These are phyloP conservation scores for Tiliacea aurago DNA, from an alignment of 2,888 invertebrate genomes.

Conservation along the genomic window DNA sequence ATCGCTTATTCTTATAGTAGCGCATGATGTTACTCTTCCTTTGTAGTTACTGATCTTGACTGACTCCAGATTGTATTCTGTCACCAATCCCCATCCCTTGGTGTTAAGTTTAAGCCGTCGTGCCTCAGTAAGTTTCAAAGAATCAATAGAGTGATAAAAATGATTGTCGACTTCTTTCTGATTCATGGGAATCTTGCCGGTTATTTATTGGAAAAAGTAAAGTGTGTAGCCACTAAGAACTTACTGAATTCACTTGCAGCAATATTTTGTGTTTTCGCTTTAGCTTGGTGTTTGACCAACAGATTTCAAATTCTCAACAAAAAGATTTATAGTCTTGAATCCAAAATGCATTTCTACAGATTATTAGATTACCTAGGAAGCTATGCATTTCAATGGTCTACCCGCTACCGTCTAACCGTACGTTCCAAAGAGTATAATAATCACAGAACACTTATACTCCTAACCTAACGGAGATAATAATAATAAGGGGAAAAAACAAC, in stretches of 20 bases:
- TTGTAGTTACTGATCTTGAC: conserved; percentile 81
- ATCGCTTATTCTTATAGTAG: conserved; percentile 82
- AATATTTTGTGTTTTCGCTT: neutral
- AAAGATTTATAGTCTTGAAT: neutral
- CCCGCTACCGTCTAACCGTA: too few relatives aligned
- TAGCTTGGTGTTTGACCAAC: neutral
- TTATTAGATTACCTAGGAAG: too few relatives aligned
- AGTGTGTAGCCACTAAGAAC: too few relatives aligned
- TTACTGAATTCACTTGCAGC: neutral
- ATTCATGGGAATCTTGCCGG: conserved; percentile 61
- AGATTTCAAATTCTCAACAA: neutral
- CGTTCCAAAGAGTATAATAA: too few relatives aligned
- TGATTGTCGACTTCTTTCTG: conserved; percentile 55
- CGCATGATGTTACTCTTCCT: conserved; percentile 74
- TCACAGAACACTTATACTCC: too few relatives aligned
- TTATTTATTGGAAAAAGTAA: neutral
- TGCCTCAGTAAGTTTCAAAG: conserved; percentile 82
- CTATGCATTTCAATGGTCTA: too few relatives aligned
- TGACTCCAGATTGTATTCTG: conserved; percentile 85
- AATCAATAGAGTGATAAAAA: conserved; percentile 73
- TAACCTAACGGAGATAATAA: too few relatives aligned
- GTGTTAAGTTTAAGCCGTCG: conserved; percentile 74
- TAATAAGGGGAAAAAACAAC: too few relatives aligned
- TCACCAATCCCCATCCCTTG: conserved; percentile 82
- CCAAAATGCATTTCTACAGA: neutral